phyloP scores from a whole-genome alignment of 2,113 vertebrate species.

The Ancistrus triradiatus region DNA sequence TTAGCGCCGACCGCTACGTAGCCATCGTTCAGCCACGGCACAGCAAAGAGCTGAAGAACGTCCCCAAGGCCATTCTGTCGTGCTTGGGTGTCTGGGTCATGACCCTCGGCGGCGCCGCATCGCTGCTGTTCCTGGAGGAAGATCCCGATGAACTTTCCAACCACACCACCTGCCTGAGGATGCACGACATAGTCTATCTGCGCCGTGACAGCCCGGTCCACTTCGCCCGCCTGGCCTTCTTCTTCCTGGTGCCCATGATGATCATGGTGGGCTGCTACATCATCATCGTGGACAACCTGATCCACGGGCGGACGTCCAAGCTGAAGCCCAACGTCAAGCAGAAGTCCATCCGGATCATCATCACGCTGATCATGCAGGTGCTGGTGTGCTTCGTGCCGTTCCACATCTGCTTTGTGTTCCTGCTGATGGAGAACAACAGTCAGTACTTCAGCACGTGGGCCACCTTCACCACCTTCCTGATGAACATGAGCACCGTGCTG shows the following conservation, averaged over 20 bases:
- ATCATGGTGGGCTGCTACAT: constrained; percentile 90
- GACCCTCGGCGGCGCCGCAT: constrained; percentile 76
- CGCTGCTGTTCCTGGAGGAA: constrained; percentile 72
- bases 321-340: constrained; percentile 92
- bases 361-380: constrained; percentile 86
- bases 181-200: constrained; percentile 82
- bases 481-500: constrained; percentile 90
- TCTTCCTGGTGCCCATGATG: constrained; percentile 84
- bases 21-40: constrained; percentile 91
- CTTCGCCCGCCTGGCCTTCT: constrained; percentile 80
- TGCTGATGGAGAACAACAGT: constrained; percentile 63
- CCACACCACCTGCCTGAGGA: constrained; percentile 84
- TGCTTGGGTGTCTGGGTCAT: constrained; percentile 84
- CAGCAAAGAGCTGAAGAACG: constrained; percentile 84
- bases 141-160: constrained; percentile 76
- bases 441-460: constrained; percentile 76
- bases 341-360: constrained; percentile 90
- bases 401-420: constrained; percentile 80
- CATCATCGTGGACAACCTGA: constrained; percentile 84
- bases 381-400: constrained; percentile 90
- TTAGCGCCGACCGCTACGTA: constrained; percentile 92
- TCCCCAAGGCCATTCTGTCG: constrained; percentile 79
- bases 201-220: constrained; percentile 74
- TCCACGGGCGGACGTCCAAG: constrained; percentile 82
- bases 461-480: constrained; percentile 87